Base-by-base conservation (phyloP, 2,113 vertebrate species). In the Rhinichthys klamathensis region DNA sequence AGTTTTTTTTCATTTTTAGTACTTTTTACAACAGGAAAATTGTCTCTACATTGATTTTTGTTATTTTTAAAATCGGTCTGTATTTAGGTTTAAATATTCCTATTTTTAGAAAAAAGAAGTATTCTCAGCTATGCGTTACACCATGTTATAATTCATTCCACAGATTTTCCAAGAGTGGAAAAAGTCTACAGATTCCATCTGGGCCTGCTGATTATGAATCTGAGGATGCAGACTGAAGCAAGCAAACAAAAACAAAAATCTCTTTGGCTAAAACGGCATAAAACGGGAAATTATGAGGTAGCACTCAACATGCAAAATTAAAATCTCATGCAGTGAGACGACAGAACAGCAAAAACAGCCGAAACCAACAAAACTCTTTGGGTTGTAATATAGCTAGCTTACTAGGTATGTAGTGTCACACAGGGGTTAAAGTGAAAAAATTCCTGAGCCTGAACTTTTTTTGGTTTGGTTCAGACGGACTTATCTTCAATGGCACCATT, bases 141-240 rank as follows among this genome's bases (percentile, higher is more conserved):
- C 3, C 32, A 70, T 11, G 0, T 38, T 70, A 23, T 18, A 41
- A 69, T 69, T 18, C 32, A 70, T 23, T 38, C 9, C 67, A 69
- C 27, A 35, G 65, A 25, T 44, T 73, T 73, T 25, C 0, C 0
- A 8, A 73, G 46, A 15, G 51, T 13, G 2, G 2, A 10, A 56
- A 23, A 77, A 56, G 27, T 32, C 30, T 11, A 41, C 13, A 80
- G 77, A 80, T 63, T 61, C 23, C 13, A n/a, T 80, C 56, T 44
- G 77, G 58, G 56, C 77, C 77, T 63, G 58, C n/a, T 10, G 12
- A 80, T 61, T 7, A 41, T 23, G 56, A 35, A 60, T 25, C 54
- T 60, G 1, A 60, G 21, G 38, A 78, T 38, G 76, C 32, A 78
- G 11, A 80, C 56, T 63, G 7, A 80, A 80, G 56, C 58, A 80